Conservation (phyloP, 2,113 vertebrate genomes). For the Microcebus murinus region DNA sequence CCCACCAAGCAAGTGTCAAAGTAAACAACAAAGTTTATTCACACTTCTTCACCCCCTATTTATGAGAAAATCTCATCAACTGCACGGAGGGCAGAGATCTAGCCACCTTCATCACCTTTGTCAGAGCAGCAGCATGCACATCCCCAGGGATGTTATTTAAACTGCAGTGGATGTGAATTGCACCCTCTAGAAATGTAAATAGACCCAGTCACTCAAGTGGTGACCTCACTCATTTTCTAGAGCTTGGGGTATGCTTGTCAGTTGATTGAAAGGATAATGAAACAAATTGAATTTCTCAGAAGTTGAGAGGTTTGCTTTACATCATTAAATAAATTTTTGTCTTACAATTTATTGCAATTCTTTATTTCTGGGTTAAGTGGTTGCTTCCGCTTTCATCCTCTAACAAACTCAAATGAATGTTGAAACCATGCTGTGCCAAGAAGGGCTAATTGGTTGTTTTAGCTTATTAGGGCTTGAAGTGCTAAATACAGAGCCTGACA, state of each 20-base stretch:
- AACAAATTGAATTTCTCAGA: neutral
- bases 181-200: neutral
- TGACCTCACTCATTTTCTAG: neutral
- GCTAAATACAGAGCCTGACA: constrained; percentile 66
- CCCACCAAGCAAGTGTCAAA: neutral
- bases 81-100: neutral
- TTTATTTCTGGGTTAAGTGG: constrained; percentile 33
- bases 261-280: neutral
- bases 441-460: constrained; percentile 68
- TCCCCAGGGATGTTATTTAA: neutral
- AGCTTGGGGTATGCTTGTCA: neutral
- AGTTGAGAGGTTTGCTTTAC: neutral
- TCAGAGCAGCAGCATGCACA: neutral
- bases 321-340: neutral
- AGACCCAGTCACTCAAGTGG: neutral
- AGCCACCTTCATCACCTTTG: neutral
- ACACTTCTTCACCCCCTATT: neutral
- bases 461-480: constrained; percentile 62
- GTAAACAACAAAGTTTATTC: neutral
- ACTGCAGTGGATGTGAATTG: neutral
- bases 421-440: constrained; percentile 41
- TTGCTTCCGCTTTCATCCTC: neutral
- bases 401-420: neutral
- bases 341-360: neutral
- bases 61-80: neutral